Percentiles rank a stretch among this genome's conserved stretches.
Conservation (phyloP, 2,113 vertebrate genomes). For the human (Homo sapiens) region GRCh38 chr20:22251501-22252000, state of each 20-base stretch:
- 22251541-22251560: background rate
- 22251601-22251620: background rate
- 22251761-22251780: background rate
- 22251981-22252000: background rate
- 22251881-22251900: background rate
- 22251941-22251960: too few relatives aligned
- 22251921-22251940: background rate
- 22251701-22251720: background rate
- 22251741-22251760: too few relatives aligned
- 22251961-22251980: background rate
- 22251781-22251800: background rate
- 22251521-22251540: background rate
- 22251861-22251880: background rate
- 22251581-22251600: background rate
- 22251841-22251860: background rate
- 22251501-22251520: background rate
- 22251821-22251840: background rate
- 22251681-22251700: background rate
- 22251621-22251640: background rate
- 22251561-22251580: background rate
- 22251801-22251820: background rate
- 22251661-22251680: background rate
- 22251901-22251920: background rate
- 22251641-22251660: background rate
- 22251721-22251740: background rate